phyloP scores from a whole-genome alignment of 2,113 vertebrate species.

The Gracilinanus agilis region DNA sequence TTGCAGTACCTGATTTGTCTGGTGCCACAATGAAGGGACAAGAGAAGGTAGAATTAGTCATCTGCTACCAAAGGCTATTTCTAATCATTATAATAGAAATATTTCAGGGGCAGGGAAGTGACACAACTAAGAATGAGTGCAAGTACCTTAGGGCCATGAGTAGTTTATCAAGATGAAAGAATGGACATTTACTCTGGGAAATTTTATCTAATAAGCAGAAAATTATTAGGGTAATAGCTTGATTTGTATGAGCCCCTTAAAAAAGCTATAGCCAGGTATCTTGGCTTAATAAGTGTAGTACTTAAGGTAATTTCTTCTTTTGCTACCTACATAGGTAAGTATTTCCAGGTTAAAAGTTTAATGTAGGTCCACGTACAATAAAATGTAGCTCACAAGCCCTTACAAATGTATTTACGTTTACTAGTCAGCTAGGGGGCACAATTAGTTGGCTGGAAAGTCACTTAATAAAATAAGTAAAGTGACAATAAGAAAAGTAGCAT shows the following conservation, averaged over 20 bases:
- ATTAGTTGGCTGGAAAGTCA: not conserved
- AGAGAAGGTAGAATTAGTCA: constrained; percentile 63
- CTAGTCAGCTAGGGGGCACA: not conserved
- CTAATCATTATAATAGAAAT: constrained; percentile 49
- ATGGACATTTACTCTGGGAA: constrained; percentile 28
- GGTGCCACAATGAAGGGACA: constrained; percentile 23
- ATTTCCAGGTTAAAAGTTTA: not conserved
- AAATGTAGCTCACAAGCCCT: not conserved
- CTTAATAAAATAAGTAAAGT: not conserved
- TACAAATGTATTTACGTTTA: not conserved
- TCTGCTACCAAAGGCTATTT: constrained; percentile 55
- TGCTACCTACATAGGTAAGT: not conserved
- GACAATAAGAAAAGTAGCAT: not conserved
- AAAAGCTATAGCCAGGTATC: not conserved
- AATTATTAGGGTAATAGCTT: constrained; percentile 18
- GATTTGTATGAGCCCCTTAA: constrained; percentile 7
- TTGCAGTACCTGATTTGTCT: constrained; percentile 59
- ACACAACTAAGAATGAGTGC: constrained; percentile 22
- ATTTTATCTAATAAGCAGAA: constrained; percentile 23
- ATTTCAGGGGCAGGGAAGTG: constrained; percentile 34
- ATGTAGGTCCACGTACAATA: not conserved
- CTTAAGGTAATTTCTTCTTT: not conserved
- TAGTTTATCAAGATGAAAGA: constrained; percentile 15
- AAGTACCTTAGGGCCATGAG: not conserved
- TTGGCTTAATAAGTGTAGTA: not conserved